Conservation (phyloP, 2,797 vertebrate species). For the Mus caroli region DNA sequence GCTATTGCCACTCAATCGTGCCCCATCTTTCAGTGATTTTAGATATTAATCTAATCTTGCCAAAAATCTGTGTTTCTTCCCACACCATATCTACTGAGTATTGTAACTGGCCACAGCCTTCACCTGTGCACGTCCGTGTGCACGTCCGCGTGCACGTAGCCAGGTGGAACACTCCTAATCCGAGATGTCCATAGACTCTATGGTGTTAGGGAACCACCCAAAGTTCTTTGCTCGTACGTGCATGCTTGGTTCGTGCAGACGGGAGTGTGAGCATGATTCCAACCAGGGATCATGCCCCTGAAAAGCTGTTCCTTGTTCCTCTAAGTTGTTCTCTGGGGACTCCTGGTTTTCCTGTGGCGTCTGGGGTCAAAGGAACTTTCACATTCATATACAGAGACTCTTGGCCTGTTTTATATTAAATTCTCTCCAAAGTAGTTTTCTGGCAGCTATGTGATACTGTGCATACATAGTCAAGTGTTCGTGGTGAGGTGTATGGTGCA, state of each 20-base stretch:
- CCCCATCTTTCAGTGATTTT: slow-evolving; percentile 37
- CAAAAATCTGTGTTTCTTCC: slow-evolving; percentile 40
- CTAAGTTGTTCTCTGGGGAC: neutral
- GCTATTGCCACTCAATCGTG: slow-evolving; percentile 15
- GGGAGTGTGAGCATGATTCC: neutral
- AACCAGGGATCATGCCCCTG: neutral
- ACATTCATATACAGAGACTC: neutral
- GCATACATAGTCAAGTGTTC: too few species aligned
- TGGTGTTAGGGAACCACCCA: neutral
- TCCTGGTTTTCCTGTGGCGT: neutral
- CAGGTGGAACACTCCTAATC: neutral
- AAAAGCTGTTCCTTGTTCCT: neutral
- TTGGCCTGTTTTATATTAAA: neutral
- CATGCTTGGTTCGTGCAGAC: slow-evolving; percentile 11
- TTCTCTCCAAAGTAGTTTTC: slow-evolving; percentile 36
- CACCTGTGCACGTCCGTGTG: neutral
- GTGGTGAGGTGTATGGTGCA: neutral
- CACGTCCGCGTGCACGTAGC: neutral
- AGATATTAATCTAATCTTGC: slow-evolving; percentile 45
- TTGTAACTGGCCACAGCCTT: neutral
- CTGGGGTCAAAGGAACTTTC: neutral
- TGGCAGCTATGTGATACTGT: neutral
- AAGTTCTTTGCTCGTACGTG: neutral
- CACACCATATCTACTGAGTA: neutral
- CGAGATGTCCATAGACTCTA: neutral